Evolutionary conservation across 2,113 vertebrate species (phyloP).

Genomic region (Junco hyemalis): DNA sequence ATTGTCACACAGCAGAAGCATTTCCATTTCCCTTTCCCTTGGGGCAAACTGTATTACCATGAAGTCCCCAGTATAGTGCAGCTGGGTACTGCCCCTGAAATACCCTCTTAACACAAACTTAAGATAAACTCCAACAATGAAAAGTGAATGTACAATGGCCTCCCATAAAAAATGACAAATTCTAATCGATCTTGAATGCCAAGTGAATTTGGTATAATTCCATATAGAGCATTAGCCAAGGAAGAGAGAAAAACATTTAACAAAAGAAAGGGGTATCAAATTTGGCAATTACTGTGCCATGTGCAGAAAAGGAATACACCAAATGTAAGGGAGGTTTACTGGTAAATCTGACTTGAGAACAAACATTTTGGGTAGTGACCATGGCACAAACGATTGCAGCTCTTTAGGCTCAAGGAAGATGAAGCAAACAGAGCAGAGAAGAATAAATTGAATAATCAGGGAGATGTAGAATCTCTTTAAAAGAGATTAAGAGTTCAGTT

Average conservation of each 20-base stretch:
- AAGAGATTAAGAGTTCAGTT: neutral
- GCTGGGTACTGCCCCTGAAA: constrained; percentile 5
- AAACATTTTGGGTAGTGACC: neutral
- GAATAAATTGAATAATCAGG: neutral
- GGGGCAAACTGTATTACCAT: neutral
- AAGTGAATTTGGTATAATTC: constrained; percentile 17
- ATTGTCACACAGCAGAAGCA: constrained; percentile 10
- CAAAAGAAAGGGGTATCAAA: neutral
- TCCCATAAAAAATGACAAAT: neutral
- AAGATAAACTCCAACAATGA: neutral
- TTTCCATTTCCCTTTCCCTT: constrained; percentile 24
- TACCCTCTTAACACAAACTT: neutral
- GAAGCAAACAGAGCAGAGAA: neutral
- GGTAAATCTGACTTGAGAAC: neutral
- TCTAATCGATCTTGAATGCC: neutral
- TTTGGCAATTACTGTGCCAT: neutral
- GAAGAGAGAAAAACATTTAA: neutral
- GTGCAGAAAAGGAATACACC: neutral
- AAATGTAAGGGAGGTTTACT: neutral
- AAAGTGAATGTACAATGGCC: neutral
- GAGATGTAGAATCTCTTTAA: neutral
- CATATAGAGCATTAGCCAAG: neutral
- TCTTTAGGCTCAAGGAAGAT: neutral
- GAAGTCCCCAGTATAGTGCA: neutral
- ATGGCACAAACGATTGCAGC: neutral